phyloP scores from a whole-genome alignment of 2,113 vertebrate genomes.

The Dryoscopus gambensis region DNA sequence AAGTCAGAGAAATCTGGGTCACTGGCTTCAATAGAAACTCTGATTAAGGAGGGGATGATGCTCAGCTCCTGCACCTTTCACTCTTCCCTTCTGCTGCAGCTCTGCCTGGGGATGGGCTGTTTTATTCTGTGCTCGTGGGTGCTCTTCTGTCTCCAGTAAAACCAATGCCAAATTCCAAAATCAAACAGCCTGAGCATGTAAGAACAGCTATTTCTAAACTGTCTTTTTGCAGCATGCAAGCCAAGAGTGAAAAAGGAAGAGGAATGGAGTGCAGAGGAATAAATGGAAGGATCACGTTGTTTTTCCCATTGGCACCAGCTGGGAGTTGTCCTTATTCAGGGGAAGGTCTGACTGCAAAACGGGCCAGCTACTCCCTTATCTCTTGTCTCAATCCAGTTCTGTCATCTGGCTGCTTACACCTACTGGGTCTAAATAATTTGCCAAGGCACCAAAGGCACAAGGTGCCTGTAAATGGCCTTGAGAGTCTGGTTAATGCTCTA shows the following conservation, averaged over 20 bases:
- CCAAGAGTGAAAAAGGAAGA: constrained; percentile 33
- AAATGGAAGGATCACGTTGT: constrained; percentile 19
- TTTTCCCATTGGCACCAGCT: constrained; percentile 39
- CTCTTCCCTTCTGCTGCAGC: constrained; percentile 24
- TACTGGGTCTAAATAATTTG: background rate
- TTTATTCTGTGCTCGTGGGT: constrained; percentile 31
- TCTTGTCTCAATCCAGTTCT: background rate
- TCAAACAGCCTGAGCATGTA: constrained; percentile 63
- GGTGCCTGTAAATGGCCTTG: background rate
- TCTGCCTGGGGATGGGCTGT: constrained; percentile 30
- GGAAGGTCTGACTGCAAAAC: background rate
- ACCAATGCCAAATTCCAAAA: constrained; percentile 51
- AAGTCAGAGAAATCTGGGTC: constrained; percentile 58
- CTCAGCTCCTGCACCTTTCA: constrained; percentile 36
- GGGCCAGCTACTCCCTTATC: background rate
- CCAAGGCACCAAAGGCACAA: background rate
- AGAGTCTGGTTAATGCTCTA: constrained; percentile 1
- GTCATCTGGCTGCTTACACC: background rate
- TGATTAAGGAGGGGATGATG: constrained; percentile 34
- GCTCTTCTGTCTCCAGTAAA: constrained; percentile 42
- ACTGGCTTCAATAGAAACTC: constrained; percentile 42
- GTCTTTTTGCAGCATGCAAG: constrained; percentile 22
- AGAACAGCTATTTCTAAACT: constrained; percentile 64
- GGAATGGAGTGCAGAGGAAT: background rate
- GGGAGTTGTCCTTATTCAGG: constrained; percentile 17